Percentiles rank a stretch among this genome's conserved stretches.
Evolutionary conservation across 2,888 invertebrate genomes (phyloP).

Genomic region (Drosophila pullipes): DNA sequence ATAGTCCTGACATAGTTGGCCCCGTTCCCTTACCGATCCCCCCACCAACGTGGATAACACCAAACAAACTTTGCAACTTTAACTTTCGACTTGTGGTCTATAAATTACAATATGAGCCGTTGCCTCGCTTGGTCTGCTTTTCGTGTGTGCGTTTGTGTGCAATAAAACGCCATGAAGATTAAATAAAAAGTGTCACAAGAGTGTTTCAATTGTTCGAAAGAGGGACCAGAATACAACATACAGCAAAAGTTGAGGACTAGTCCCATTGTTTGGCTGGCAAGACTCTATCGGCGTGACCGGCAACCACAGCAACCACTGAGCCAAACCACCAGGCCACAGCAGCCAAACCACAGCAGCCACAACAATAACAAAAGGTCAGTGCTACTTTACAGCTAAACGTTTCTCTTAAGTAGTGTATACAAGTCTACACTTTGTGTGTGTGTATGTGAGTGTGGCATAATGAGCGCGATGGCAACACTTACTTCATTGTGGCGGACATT

Average conservation of each 20-base stretch:
- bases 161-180: conserved; percentile 75
- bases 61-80: conserved; percentile 47
- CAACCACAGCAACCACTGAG: conserved; percentile 8
- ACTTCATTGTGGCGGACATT: conserved; percentile 95
- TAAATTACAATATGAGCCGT: conserved; percentile 76
- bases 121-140: conserved; percentile 18
- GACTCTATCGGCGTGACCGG: conserved; percentile 18
- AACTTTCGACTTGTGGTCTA: conserved; percentile 66
- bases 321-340: not conserved
- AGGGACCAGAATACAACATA: conserved; percentile 9
- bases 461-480: conserved; percentile 78
- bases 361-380: conserved; percentile 47
- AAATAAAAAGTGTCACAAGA: conserved; percentile 79
- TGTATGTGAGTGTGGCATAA: conserved; percentile 30
- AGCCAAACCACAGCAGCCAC: conserved; percentile 25
- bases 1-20: conserved; percentile 22
- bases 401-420: conserved; percentile 23
- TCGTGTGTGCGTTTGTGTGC: conserved; percentile 22
- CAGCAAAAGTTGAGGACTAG: conserved; percentile 37
- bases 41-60: not conserved
- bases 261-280: conserved; percentile 49
- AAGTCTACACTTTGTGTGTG: not conserved
- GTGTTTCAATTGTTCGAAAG: conserved; percentile 75
- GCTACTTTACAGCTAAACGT: conserved; percentile 37
- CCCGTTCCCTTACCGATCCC: not conserved